Evolutionary conservation across 1,140 invertebrate species (phyloP).

Genomic region (Drosophila obscura): DNA sequence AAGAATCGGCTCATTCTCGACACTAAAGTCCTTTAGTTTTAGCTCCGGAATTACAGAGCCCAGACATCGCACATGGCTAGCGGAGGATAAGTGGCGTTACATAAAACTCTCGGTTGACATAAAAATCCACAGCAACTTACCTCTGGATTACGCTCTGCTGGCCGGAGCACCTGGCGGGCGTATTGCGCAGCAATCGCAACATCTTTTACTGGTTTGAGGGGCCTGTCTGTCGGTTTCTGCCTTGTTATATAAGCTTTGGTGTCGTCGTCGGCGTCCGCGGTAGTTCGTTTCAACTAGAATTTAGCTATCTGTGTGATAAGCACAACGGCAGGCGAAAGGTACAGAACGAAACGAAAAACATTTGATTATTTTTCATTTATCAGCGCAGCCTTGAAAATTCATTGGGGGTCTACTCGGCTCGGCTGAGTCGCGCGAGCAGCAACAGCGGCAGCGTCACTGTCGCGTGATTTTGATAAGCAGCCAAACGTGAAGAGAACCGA

Average conservation of each 20-base stretch:
- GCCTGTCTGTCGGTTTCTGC: slow-evolving; percentile 25
- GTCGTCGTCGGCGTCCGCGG: slow-evolving; percentile 11
- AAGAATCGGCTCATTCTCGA: slow-evolving; percentile 92
- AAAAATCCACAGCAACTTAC: slow-evolving; percentile 23
- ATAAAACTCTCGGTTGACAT: neutral
- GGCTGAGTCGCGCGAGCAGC: slow-evolving; percentile 26
- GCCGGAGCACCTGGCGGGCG: slow-evolving; percentile 20
- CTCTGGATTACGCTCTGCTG: slow-evolving; percentile 36
- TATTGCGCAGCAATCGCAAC: slow-evolving; percentile 58
- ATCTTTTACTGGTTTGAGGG: slow-evolving; percentile 47
- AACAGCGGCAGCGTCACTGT: slow-evolving; percentile 8
- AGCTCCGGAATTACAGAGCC: slow-evolving; percentile 87
- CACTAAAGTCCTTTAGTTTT: slow-evolving; percentile 88
- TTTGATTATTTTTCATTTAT: slow-evolving; percentile 67
- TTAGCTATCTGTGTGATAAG: slow-evolving; percentile 30
- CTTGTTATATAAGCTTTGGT: slow-evolving; percentile 58
- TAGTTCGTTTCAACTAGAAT: slow-evolving; percentile 32
- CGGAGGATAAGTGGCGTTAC: neutral
- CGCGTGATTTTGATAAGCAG: slow-evolving; percentile 75
- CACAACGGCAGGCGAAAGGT: slow-evolving; percentile 15
- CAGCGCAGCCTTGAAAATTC: slow-evolving; percentile 61
- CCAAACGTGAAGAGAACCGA: slow-evolving; percentile 62
- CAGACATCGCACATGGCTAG: slow-evolving; percentile 81
- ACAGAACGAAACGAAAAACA: slow-evolving; percentile 22
- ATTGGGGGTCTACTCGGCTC: slow-evolving; percentile 46